Conservation (phyloP, 2,888 invertebrate genomes). For the Platycnemis pennipes region DNA sequence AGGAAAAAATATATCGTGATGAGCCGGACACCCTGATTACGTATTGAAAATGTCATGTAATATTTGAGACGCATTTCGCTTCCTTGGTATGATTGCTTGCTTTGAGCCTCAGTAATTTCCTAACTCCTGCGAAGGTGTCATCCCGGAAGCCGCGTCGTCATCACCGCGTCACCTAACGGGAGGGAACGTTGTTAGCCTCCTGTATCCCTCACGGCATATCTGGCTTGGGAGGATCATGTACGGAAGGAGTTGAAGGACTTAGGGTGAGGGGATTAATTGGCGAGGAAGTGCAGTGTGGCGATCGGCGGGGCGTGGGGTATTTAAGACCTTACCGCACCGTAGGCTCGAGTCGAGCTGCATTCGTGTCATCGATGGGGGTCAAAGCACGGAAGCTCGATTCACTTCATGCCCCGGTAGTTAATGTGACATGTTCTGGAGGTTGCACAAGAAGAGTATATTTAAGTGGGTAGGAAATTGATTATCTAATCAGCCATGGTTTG, state of each 20-base stretch:
- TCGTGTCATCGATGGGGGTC: not conserved
- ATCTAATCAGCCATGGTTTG: too few species aligned
- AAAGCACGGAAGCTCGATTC: not conserved
- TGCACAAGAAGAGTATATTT: too few species aligned
- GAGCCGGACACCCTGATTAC: too few species aligned
- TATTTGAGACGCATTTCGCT: too few species aligned
- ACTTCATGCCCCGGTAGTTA: too few species aligned
- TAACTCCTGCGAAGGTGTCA: not conserved
- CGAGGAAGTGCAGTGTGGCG: not conserved
- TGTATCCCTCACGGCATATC: not conserved
- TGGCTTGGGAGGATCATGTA: not conserved
- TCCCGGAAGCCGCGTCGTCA: conserved; percentile 3
- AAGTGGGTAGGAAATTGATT: too few species aligned
- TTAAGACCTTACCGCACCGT: too few species aligned
- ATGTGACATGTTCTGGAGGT: too few species aligned
- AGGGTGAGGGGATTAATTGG: not conserved
- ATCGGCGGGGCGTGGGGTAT: not conserved
- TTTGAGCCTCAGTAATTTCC: not conserved
- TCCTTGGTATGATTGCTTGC: too few species aligned
- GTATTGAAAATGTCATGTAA: too few species aligned
- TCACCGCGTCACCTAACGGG: not conserved
- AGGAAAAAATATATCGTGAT: too few species aligned
- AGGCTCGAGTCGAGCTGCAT: not conserved
- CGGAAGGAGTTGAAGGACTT: not conserved
- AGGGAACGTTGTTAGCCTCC: not conserved